Percentiles rank a stretch among this genome's conserved stretches.
Evolutionary conservation across 2,797 vertebrate species (phyloP).

Genomic region (Enteromius paludinosus): DNA sequence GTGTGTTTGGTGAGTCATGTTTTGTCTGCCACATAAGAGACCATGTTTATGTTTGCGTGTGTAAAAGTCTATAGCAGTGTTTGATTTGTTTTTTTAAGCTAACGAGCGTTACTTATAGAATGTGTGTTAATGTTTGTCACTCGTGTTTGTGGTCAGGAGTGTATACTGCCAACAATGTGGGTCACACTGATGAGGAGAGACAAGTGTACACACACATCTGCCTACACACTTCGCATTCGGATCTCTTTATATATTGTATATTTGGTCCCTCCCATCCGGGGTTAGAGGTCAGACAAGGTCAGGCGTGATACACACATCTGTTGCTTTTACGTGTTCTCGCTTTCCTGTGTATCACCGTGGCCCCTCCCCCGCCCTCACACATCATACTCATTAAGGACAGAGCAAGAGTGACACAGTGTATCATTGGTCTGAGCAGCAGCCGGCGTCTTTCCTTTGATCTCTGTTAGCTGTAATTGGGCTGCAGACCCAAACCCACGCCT

Average conservation of each 20-base stretch:
- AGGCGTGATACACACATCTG: conserved; percentile 1
- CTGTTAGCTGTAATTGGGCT: conserved; percentile 7
- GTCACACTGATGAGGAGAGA: conserved; percentile 14
- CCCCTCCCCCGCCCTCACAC: not conserved
- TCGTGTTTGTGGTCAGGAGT: not conserved
- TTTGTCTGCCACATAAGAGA: not conserved
- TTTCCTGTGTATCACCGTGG: conserved; percentile 12
- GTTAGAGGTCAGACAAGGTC: not conserved
- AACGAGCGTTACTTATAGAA: not conserved
- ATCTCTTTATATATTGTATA: conserved; percentile 5
- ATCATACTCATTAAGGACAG: conserved; percentile 20
- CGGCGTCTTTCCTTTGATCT: conserved; percentile 28
- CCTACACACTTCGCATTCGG: not conserved
- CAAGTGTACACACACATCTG: not conserved
- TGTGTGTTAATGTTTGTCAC: conserved; percentile 15
- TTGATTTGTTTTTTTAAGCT: not conserved
- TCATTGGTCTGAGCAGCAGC: conserved; percentile 24
- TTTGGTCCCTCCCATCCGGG: not conserved
- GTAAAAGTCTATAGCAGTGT: not conserved
- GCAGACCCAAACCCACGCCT: conserved; percentile 17
- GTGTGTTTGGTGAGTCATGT: not conserved
- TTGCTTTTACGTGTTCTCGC: conserved; percentile 23
- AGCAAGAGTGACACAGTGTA: conserved; percentile 25
- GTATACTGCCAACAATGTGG: not conserved
- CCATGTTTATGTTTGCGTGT: conserved; percentile 27